A percentile compares a stretch with the other conserved stretches of the same genome.
These are phyloP conservation scores for Ashinkailepas kermadecensis DNA, from an alignment of 2,888 invertebrate species.

Conservation along the genomic window DNA sequence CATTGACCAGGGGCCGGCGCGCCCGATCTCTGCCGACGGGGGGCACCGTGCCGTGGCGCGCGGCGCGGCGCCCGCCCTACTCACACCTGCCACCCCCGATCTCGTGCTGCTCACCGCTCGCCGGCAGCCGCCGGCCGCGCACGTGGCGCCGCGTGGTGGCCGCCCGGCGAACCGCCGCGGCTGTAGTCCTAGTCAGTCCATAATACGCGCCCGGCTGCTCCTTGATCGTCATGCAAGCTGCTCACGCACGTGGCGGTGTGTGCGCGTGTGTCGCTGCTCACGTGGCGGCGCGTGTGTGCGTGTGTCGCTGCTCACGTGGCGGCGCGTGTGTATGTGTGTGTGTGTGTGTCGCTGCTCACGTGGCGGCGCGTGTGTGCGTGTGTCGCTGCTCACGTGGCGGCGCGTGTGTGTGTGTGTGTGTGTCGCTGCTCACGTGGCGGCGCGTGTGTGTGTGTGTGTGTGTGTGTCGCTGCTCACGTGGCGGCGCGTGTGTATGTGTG, in stretches of 20 bases:
- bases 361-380: too few relatives aligned
- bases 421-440: too few relatives aligned
- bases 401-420: too few relatives aligned
- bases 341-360: not conserved
- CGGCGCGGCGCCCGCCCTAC: conserved; percentile 77
- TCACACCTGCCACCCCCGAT: conserved; percentile 77
- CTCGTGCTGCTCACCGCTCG: conserved; percentile 54
- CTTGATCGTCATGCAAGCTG: not conserved
- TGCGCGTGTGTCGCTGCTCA: not conserved
- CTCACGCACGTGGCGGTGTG: not conserved
- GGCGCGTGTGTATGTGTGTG: too few relatives aligned
- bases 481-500: too few relatives aligned
- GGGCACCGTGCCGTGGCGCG: too few relatives aligned
- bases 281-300: too few relatives aligned
- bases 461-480: not conserved
- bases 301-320: too few relatives aligned
- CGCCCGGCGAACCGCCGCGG: not conserved
- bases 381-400: too few relatives aligned
- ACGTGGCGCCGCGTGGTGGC: conserved; percentile 25
- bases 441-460: too few relatives aligned
- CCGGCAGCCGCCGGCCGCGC: conserved; percentile 34
- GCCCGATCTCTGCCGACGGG: conserved; percentile 58
- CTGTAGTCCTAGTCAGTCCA: conserved; percentile 13
- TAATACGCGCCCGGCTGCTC: not conserved
- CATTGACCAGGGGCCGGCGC: conserved; percentile 85